Conservation (phyloP, 2,113 vertebrate genomes). For the Mystacornis crossleyi region DNA sequence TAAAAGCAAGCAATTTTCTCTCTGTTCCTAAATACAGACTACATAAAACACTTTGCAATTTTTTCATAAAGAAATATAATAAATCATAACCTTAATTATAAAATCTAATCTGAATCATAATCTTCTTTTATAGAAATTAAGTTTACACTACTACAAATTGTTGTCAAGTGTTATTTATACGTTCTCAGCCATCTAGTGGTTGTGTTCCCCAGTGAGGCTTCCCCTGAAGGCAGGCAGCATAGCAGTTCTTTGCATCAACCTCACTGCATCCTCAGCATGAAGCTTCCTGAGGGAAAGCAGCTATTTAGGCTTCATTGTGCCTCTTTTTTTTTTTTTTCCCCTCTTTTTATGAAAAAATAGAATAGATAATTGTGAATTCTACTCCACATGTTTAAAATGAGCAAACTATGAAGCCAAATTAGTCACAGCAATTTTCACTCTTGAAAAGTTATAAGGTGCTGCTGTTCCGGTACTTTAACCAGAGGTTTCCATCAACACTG, state of each 20-base stretch:
- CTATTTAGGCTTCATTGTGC: neutral
- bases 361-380: neutral
- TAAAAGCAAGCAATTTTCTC: neutral
- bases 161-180: neutral
- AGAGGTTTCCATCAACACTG: neutral
- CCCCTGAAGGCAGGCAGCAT: neutral
- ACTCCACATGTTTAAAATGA: neutral
- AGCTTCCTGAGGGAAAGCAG: neutral
- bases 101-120: neutral
- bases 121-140: neutral
- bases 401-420: neutral
- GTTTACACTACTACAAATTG: neutral
- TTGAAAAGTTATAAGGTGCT: neutral
- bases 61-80: neutral
- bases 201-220: fast-evolving
- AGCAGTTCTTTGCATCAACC: neutral
- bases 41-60: neutral
- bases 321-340: no score
- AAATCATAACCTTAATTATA: neutral
- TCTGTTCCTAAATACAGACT: neutral
- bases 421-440: neutral
- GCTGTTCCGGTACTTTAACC: neutral
- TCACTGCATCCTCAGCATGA: neutral
- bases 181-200: neutral
- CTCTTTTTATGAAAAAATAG: neutral